Conservation (phyloP, 2,797 vertebrate genomes). For the Onychomys leucogaster region DNA sequence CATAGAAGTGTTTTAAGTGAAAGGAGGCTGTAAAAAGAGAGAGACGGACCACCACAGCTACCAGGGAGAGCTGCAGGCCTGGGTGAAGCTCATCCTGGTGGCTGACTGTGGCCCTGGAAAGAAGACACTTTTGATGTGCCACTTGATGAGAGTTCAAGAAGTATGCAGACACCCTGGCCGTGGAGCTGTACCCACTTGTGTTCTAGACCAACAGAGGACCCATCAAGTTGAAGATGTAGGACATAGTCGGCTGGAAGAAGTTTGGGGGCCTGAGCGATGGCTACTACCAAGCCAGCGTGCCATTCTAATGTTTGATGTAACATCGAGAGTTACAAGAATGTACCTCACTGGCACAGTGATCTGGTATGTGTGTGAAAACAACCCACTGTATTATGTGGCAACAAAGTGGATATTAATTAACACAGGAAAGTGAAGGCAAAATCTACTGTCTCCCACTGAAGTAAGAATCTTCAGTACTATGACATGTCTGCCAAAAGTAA, state of each 20-base stretch:
- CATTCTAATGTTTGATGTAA: not conserved
- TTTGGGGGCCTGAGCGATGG: not conserved
- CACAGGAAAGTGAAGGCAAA: constrained; percentile 99
- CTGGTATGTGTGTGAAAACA: not conserved
- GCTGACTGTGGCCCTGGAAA: not conserved
- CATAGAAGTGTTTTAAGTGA: not conserved
- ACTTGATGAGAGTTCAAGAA: not conserved
- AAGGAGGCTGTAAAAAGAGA: not conserved
- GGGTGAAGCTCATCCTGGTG: not conserved
- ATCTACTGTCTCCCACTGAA: constrained; percentile 98
- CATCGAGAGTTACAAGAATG: not conserved
- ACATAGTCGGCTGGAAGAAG: not conserved
- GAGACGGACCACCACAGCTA: constrained; percentile 86
- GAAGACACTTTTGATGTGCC: not conserved
- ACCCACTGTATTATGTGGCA: not conserved
- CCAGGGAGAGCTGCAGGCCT: not conserved
- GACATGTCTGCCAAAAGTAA: constrained; percentile 83
- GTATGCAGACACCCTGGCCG: not conserved
- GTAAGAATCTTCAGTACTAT: constrained; percentile 97
- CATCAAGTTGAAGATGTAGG: not conserved
- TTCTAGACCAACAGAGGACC: not conserved
- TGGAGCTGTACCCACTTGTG: not conserved
- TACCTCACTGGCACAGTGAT: not conserved
- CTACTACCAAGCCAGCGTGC: not conserved
- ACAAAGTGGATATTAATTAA: constrained; percentile 97